Evolutionary conservation across 2,888 invertebrate species (phyloP), one percentile per base, ranked within the genome.

Genomic region (Apantesis nais): DNA sequence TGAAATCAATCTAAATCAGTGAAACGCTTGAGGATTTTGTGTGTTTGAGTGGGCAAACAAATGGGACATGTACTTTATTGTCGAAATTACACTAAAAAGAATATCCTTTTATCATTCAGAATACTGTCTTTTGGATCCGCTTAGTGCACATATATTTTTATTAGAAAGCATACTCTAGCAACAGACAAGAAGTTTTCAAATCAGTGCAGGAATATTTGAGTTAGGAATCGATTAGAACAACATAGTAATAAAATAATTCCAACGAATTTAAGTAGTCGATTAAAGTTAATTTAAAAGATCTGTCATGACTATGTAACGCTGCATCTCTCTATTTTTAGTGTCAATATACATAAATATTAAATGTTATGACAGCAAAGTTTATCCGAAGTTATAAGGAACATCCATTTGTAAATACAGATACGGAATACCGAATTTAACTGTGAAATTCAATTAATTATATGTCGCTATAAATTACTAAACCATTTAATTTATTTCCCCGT

Each of bases 361-460:
- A 58, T 58, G 16, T 25, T 58, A 58, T 58, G 58, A 58, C 58
- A 58, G 14, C 12, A 5, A 58, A 58, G 16, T 58, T 29, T 1
- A 58, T 29, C 25, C 1, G 29, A 16, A 58, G 14, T 58, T 58
- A 29, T 58, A 58, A 58, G 12, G 29, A 58, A 58, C 4, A 58
- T 29, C 58, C 29, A 58, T 29, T 58, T 58, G 14, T 58, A 58
- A 25, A 29, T 7, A 58, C 16, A 25, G 55, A 14, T 29, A 25
- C n/a, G 1, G 22, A 55, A 1, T 29, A 55, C 55, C 55, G 25
- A 55, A 25, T 29, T 55, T 3, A 55, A 55, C 65, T 48, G 14
- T 29, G 55, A 58, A 55, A 41, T 52, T 39, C 58, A 66, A 58
- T 66, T 58, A 66, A 58, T 55, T 29, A 58, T 22, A 12, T 62